phyloP scores from a whole-genome alignment of 2,888 invertebrate species.

The Troglohyphantes excavatus region DNA sequence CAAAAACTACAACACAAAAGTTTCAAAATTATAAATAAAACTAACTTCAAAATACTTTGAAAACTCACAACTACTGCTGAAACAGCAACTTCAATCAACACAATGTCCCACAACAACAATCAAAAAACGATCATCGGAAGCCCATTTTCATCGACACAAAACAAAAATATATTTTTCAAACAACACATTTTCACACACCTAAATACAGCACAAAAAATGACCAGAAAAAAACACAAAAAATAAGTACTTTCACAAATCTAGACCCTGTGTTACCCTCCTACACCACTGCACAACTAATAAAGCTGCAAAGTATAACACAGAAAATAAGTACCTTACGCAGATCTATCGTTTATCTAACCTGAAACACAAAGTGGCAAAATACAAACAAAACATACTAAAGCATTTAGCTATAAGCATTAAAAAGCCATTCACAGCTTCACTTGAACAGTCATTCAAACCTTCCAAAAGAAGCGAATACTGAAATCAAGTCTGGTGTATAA shows the following conservation, averaged over 20 bases:
- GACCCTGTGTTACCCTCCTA: background rate
- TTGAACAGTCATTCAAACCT: constrained; percentile 33
- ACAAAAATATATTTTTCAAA: background rate
- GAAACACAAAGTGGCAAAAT: constrained; percentile 5
- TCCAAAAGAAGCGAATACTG: constrained; percentile 33
- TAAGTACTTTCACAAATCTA: background rate
- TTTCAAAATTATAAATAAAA: too few relatives aligned
- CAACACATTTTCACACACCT: background rate
- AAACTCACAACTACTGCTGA: background rate
- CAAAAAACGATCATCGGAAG: background rate
- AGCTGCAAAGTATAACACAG: background rate
- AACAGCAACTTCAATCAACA: background rate
- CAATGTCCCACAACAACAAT: background rate
- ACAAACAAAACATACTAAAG: constrained; percentile 13
- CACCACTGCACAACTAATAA: background rate
- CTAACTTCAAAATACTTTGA: background rate
- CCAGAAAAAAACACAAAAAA: background rate
- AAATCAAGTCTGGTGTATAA: constrained; percentile 28
- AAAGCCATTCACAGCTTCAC: constrained; percentile 9
- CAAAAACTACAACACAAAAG: too few relatives aligned
- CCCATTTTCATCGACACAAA: background rate
- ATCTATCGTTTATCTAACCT: background rate
- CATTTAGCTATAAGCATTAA: constrained; percentile 13
- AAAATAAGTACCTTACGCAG: background rate
- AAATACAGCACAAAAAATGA: background rate